These are phyloP conservation scores for Elaphurus davidianus DNA, from an alignment of 2,113 vertebrate species.

Conservation along the genomic window DNA sequence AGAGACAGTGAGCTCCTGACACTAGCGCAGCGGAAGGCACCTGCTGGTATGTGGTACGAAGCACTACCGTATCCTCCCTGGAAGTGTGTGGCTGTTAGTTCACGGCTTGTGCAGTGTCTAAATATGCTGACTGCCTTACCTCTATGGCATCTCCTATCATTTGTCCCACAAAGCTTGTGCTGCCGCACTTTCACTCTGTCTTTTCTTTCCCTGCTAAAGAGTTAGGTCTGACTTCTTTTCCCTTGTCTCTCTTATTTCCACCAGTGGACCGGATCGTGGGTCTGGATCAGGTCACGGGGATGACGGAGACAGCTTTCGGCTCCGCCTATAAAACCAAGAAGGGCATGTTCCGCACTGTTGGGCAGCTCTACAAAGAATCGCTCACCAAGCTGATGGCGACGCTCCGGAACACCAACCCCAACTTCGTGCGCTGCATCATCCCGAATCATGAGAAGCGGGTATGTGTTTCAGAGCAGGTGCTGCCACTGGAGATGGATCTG, in stretches of 20 bases:
- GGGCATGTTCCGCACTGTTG: conserved; percentile 97
- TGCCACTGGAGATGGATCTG: rapidly evolving
- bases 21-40: neutral
- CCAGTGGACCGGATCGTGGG: conserved; percentile 98
- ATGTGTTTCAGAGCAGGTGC: neutral
- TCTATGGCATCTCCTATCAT: conserved; percentile 65
- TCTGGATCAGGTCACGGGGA: conserved; percentile 97
- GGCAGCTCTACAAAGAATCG: conserved; percentile 97
- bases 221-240: neutral
- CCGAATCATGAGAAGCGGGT: conserved; percentile 99
- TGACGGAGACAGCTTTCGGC: conserved; percentile 97
- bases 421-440: conserved; percentile 99
- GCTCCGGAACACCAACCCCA: conserved; percentile 97
- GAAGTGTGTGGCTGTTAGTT: conserved; percentile 77
- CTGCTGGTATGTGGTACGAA: conserved; percentile 48
- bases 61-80: conserved; percentile 56
- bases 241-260: conserved; percentile 14
- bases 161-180: conserved; percentile 79
- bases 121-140: conserved; percentile 73
- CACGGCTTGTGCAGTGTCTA: conserved; percentile 78
- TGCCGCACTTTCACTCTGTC: conserved; percentile 61
- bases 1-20: neutral
- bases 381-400: conserved; percentile 98
- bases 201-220: neutral
- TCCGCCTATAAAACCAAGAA: conserved; percentile 97